Base-by-base conservation (phyloP, 2,888 invertebrate genomes). In the Dolichomitus sp. region DNA sequence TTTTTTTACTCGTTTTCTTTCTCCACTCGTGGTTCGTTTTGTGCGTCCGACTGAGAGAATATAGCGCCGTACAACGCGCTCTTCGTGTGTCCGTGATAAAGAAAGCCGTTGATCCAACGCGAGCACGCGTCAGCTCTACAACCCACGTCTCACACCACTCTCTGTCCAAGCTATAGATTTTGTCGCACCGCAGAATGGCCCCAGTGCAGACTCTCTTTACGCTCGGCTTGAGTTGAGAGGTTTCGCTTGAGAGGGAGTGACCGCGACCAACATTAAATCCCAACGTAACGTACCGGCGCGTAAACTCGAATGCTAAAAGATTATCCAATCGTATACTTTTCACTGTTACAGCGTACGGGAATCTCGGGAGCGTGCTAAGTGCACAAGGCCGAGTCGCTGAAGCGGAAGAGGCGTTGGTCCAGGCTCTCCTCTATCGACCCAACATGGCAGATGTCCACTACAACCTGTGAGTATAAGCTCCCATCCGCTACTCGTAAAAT, bases 391-490 rank as follows among this genome's bases (percentile, higher is more conserved):
- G 97, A 89, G 95, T 96, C 79, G 95, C 95, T 86, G 98, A 99
- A 94, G 99, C 99, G 72, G 98, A 99, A 94, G 96, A 96, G 91
- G 98, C 98, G 73, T 98, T 98, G 94, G 96, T 97, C 92, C 97
- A 96, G 94, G 99, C 99, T 81, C 96, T 99, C 86, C 96, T 96
- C 90, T 96, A 97, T 95, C 96, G 99, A 93, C 97, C 98, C 90
- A 99, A 99, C 94, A 99, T 99, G 99, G 99, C 99, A 81, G 99
- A 99, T 94, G 99, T 99, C 83, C 99, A 99, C 95, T 99, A 99
- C 94, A 99, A 99, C 95, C 95, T 99, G 99, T 99, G 95, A 98
- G 99, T 98, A 87, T 57, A 68, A 69, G 68, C 37, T 69, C 12
- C 4, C 17, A 2, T 37, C 12, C 30, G 37, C 50, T 19, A 17